Percentiles rank a stretch among this genome's conserved stretches.
phyloP scores from a whole-genome alignment of 2,888 invertebrate genomes.

The Geotrupes spiniger region DNA sequence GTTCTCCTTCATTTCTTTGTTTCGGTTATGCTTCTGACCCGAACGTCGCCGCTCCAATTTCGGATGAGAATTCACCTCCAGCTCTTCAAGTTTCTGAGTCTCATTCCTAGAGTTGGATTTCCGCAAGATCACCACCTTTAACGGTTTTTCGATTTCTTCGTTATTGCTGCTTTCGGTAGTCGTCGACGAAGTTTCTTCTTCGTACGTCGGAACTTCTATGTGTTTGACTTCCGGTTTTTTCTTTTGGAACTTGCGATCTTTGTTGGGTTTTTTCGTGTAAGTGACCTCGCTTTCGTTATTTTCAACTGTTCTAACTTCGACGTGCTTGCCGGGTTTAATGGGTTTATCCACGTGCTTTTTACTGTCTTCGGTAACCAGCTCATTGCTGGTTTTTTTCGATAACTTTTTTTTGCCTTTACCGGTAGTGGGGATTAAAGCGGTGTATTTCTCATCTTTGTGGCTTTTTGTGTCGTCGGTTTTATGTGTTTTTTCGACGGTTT shows the following conservation, averaged over 20 bases:
- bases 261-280: constrained; percentile 15
- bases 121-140: constrained; percentile 19
- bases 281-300: constrained; percentile 12
- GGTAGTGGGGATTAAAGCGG: constrained; percentile 41
- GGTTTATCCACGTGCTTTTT: constrained; percentile 18
- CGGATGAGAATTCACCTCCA: constrained; percentile 9
- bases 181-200: constrained; percentile 69
- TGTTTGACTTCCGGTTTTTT: constrained; percentile 26
- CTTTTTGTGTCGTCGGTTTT: constrained; percentile 38
- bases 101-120: constrained; percentile 21
- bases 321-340: constrained; percentile 20
- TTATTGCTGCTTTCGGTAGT: constrained; percentile 68
- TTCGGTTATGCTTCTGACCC: constrained; percentile 14
- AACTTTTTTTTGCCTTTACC: constrained; percentile 45
- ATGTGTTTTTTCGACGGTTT: constrained; percentile 32
- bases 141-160: constrained; percentile 49
- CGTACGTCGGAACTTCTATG: constrained; percentile 42
- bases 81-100: constrained; percentile 7
- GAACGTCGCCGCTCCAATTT: constrained; percentile 17
- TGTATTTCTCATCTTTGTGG: constrained; percentile 44
- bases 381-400: constrained; percentile 38
- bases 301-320: constrained; percentile 18
- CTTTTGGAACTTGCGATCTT: constrained; percentile 22
- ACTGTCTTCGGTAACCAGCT: constrained; percentile 22
- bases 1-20: constrained; percentile 22